A percentile compares a stretch with the other conserved stretches of the same genome.
phyloP scores from a whole-genome alignment of 2,113 vertebrate genomes.

The Paralichthys olivaceus region DNA sequence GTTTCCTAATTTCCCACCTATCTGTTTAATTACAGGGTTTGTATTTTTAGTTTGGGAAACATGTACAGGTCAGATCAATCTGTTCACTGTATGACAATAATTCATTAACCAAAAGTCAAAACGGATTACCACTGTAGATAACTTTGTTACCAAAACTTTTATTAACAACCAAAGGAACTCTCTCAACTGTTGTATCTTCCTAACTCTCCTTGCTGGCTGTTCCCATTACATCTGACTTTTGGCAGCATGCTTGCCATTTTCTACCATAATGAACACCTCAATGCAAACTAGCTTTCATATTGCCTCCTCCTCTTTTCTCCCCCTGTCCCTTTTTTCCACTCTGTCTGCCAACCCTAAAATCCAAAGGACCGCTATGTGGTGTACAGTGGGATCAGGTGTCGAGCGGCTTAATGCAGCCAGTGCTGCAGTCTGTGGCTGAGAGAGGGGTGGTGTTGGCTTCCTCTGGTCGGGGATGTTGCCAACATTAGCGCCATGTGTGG shows the following conservation, averaged over 20 bases:
- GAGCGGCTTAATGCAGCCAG: slow-evolving; percentile 44
- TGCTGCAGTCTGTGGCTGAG: slow-evolving; percentile 40
- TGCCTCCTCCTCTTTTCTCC: slow-evolving; percentile 53
- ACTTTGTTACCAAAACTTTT: neutral
- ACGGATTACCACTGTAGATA: neutral
- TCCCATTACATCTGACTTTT: slow-evolving; percentile 40
- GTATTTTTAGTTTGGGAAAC: no score
- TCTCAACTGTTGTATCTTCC: neutral
- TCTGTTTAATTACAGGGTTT: no score
- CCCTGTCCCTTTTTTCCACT: slow-evolving; percentile 71
- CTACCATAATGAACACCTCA: slow-evolving; percentile 56
- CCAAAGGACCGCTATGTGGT: slow-evolving; percentile 63
- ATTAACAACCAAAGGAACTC: slow-evolving; percentile 4
- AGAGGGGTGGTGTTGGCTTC: slow-evolving; percentile 52
- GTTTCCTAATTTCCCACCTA: no score
- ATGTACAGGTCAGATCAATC: no score
- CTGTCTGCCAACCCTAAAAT: slow-evolving; percentile 72
- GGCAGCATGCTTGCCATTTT: slow-evolving; percentile 39
- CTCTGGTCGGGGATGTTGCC: slow-evolving; percentile 42
- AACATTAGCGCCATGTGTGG: slow-evolving; percentile 64
- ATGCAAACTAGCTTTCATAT: slow-evolving; percentile 47
- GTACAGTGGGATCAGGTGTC: slow-evolving; percentile 75
- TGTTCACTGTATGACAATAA: no score
- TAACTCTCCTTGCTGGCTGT: slow-evolving; percentile 20
- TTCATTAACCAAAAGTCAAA: neutral